These are phyloP conservation scores for Gymnorhina tibicen DNA, from an alignment of 2,113 vertebrate genomes.

Conservation along the genomic window DNA sequence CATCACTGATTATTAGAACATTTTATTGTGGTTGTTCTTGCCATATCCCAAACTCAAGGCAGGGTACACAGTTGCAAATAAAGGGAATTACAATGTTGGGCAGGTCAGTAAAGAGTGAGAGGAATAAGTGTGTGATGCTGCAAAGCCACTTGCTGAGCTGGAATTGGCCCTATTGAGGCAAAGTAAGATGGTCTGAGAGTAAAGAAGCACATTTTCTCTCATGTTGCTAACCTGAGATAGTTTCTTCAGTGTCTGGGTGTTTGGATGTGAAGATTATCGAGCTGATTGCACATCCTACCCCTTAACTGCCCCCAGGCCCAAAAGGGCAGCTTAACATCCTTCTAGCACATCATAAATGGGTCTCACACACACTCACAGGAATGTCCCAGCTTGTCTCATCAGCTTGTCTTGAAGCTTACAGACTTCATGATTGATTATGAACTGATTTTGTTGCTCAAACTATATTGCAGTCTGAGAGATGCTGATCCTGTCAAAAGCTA, in stretches of 20 bases:
- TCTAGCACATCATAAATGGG: background rate
- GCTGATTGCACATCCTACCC: background rate
- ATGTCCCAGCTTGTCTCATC: background rate
- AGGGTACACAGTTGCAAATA: background rate
- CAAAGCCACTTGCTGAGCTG: background rate
- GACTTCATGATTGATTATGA: background rate
- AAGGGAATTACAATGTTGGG: background rate
- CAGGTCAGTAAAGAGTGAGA: background rate
- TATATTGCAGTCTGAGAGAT: background rate
- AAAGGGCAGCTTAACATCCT: background rate
- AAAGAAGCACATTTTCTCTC: background rate
- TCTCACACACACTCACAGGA: accelerated
- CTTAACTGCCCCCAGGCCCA: background rate
- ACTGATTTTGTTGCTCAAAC: background rate
- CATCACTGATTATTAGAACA: background rate
- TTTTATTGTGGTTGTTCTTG: background rate
- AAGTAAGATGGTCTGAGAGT: background rate
- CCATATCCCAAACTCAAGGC: background rate
- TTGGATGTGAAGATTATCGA: background rate
- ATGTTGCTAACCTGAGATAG: background rate
- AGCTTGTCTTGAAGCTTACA: background rate
- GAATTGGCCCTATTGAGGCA: background rate
- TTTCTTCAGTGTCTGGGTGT: background rate
- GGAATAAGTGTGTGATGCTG: background rate
- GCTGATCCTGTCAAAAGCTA: background rate